Conservation (phyloP, 2,888 invertebrate species). For the Congeria kusceri region DNA sequence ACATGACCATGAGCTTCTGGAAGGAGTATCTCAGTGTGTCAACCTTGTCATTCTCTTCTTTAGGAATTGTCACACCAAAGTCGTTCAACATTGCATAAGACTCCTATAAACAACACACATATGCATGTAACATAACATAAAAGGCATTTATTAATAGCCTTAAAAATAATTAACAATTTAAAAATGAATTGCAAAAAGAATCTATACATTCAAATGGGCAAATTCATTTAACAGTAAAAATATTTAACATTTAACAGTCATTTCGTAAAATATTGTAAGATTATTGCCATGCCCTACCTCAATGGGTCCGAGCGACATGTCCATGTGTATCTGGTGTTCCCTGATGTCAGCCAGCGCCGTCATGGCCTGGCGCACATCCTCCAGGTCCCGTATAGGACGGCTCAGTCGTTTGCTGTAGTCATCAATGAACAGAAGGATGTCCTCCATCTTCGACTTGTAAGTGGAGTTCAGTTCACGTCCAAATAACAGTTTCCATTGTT, state of each 20-base stretch:
- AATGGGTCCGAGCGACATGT: slow-evolving; percentile 89
- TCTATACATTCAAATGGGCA: too few relatives aligned
- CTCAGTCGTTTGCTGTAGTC: slow-evolving; percentile 89
- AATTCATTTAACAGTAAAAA: too few relatives aligned
- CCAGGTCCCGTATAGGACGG: slow-evolving; percentile 89
- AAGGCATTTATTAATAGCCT: too few relatives aligned
- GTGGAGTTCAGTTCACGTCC: slow-evolving; percentile 90
- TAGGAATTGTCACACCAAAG: slow-evolving; percentile 88
- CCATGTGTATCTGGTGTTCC: slow-evolving; percentile 90
- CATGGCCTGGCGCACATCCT: slow-evolving; percentile 91
- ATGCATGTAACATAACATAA: not conserved
- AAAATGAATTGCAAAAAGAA: too few relatives aligned
- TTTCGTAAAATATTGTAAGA: too few relatives aligned
- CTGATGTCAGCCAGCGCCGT: slow-evolving; percentile 91
- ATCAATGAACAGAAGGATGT: slow-evolving; percentile 91
- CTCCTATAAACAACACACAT: slow-evolving; percentile 85
- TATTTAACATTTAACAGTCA: too few relatives aligned
- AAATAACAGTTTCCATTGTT: slow-evolving; percentile 91
- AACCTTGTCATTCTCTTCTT: slow-evolving; percentile 92
- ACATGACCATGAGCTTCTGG: slow-evolving; percentile 89
- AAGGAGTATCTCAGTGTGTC: slow-evolving; percentile 92
- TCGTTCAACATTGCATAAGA: slow-evolving; percentile 90
- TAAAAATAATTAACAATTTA: too few relatives aligned
- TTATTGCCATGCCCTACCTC: slow-evolving; percentile 87
- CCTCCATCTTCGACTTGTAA: slow-evolving; percentile 90